Percentiles rank a stretch among this genome's conserved stretches.
These are phyloP conservation scores for Eurois occulta DNA, from an alignment of 2,888 invertebrate genomes.

Conservation along the genomic window DNA sequence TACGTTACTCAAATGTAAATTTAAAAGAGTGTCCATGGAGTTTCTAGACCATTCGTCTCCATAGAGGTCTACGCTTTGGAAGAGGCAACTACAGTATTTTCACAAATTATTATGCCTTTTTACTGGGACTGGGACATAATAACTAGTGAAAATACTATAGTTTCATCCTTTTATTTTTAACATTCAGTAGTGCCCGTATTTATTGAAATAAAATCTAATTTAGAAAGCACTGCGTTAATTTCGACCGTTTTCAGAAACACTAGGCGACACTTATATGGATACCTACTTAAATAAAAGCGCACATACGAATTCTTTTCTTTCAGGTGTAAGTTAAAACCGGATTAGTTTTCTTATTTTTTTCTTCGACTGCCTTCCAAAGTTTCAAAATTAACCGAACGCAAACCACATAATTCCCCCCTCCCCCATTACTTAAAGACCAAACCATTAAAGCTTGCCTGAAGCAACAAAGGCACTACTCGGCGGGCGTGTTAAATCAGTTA, in stretches of 20 bases:
- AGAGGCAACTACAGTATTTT: too few relatives aligned
- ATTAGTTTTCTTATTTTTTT: too few relatives aligned
- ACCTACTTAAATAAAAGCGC: not conserved
- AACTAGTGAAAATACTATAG: too few relatives aligned
- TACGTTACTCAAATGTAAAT: too few relatives aligned
- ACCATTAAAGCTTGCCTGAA: not conserved
- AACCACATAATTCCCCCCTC: not conserved
- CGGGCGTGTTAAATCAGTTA: constrained; percentile 27
- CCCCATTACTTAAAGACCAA: not conserved
- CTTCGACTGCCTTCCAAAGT: too few relatives aligned
- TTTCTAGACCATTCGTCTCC: too few relatives aligned
- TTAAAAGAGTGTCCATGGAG: too few relatives aligned
- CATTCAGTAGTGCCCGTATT: too few relatives aligned
- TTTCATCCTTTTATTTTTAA: too few relatives aligned
- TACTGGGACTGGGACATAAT: too few relatives aligned
- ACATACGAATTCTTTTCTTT: not conserved
- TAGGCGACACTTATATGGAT: not conserved
- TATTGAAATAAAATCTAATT: not conserved
- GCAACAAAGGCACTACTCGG: constrained; percentile 12
- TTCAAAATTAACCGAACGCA: not conserved
- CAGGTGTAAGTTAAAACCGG: not conserved
- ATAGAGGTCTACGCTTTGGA: too few relatives aligned
- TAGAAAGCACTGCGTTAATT: not conserved
- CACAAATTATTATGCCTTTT: too few relatives aligned
- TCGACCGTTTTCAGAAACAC: not conserved